Evolutionary conservation across 2,113 vertebrate genomes (phyloP), one percentile per base, ranked within the genome.

Genomic region (Garra rufa): DNA sequence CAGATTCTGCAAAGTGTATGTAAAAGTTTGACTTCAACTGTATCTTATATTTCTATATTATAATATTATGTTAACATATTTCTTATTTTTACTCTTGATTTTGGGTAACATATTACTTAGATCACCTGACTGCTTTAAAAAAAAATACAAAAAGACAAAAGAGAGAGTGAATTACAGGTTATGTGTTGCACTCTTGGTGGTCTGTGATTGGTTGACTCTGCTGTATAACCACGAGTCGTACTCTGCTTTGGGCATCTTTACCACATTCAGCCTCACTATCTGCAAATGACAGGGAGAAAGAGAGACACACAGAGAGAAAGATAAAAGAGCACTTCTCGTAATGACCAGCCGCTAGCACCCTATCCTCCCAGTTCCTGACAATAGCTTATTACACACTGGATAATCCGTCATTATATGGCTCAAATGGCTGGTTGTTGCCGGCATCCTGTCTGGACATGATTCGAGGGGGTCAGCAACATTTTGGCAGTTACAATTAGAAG

Each of bases 191-290:
- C 43, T 43, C 43, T 24, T 57, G 65, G 11, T 5, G 7, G 63
- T 48, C 34, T 81, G 52, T 3, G 88, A 74, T 21, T 88, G 28
- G 38, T 8, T 75, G 76, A 94, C 19, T 55, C 88, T 88, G 26
- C 24, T 77, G 78, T 87, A 86, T 17, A 96, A 85, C 96, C 94
- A 95, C 26, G 9, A 17, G 13, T 90, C 86, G 17, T 95, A 95
- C 48, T 95, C 93, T 5, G 93, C 91, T 38, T 89, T 89, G 14
- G 92, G 87, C 93, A 95, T 94, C 30, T 91, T 92, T 71, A 96
- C 90, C 19, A 95, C 82, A 50, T 92, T 91, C 87, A 95, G 93
- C 70, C 93, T 88, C 9, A 94, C 91, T 85, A 95, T 94, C 95
- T 96, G 92, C 89, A 71, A 85, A 88, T 73, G 88, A 19, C 88